phyloP scores from a whole-genome alignment of 2,113 vertebrate genomes.

The Microtus montanus region DNA sequence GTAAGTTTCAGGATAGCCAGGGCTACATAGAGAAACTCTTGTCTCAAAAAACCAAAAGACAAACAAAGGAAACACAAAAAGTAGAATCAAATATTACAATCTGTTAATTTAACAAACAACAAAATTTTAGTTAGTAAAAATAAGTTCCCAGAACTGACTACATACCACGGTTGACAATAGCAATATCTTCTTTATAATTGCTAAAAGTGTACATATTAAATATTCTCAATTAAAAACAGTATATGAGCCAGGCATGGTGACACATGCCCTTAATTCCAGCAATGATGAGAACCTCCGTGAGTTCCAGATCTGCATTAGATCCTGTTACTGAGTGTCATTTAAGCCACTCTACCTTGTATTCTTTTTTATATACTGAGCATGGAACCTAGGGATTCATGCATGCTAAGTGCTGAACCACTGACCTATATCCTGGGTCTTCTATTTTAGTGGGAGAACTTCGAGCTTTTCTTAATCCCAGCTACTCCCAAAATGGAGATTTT shows the following conservation, averaged over 20 bases:
- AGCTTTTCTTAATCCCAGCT: background rate
- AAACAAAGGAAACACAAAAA: background rate
- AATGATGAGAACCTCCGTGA: background rate
- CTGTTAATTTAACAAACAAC: background rate
- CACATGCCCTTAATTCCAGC: background rate
- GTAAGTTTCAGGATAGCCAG: background rate
- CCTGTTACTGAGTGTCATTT: background rate
- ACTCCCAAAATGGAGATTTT: background rate
- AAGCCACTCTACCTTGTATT: background rate
- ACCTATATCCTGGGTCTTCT: background rate
- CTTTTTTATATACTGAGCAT: background rate
- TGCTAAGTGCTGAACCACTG: background rate
- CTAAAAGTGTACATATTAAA: background rate
- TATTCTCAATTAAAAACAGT: background rate
- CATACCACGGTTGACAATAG: background rate
- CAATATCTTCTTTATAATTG: background rate
- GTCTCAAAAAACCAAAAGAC: background rate
- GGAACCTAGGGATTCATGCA: background rate
- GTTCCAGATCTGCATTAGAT: background rate
- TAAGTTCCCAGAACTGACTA: background rate
- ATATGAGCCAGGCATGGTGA: background rate
- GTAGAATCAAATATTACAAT: background rate
- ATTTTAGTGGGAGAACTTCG: background rate
- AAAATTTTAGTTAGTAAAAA: background rate
- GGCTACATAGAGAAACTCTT: background rate